These are phyloP conservation scores for Choloepus didactylus DNA, from an alignment of 2,797 vertebrate genomes.

Conservation along the genomic window DNA sequence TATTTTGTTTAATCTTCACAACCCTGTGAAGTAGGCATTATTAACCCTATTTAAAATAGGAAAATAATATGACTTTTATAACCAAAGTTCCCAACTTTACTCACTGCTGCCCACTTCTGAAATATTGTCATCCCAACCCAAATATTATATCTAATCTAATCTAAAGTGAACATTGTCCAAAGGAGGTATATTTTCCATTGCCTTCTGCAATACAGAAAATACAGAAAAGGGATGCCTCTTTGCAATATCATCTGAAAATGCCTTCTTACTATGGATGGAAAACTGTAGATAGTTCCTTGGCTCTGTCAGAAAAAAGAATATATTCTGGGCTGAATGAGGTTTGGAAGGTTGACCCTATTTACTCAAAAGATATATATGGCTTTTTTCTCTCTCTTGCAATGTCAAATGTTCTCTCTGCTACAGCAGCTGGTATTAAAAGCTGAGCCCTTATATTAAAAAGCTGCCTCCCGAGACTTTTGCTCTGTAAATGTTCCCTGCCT, in stretches of 20 bases:
- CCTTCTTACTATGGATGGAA: neutral
- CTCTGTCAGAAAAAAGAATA: constrained; percentile 2
- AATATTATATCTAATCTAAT: constrained; percentile 8
- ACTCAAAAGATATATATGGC: constrained; percentile 55
- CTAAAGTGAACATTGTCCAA: constrained; percentile 3
- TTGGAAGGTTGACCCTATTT: constrained; percentile 62
- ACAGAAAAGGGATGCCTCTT: neutral
- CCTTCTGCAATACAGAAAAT: neutral
- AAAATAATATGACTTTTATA: neutral
- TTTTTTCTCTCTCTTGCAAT: neutral
- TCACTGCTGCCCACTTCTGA: constrained; percentile 24
- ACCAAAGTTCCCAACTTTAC: neutral
- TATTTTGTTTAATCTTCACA: constrained; percentile 30
- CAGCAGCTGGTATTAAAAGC: constrained; percentile 33
- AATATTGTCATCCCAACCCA: neutral
- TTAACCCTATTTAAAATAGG: neutral
- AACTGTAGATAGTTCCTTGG: constrained; percentile 32
- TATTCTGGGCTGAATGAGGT: neutral
- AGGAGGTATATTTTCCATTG: neutral
- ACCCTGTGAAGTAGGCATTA: neutral
- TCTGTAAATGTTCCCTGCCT: neutral
- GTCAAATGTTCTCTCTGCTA: constrained; percentile 57
- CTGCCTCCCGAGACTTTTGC: neutral
- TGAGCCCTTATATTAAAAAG: constrained; percentile 51
- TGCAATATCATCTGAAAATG: constrained; percentile 32